phyloP scores from a whole-genome alignment of 2,113 vertebrate genomes.

The Hystrix brachyura region DNA sequence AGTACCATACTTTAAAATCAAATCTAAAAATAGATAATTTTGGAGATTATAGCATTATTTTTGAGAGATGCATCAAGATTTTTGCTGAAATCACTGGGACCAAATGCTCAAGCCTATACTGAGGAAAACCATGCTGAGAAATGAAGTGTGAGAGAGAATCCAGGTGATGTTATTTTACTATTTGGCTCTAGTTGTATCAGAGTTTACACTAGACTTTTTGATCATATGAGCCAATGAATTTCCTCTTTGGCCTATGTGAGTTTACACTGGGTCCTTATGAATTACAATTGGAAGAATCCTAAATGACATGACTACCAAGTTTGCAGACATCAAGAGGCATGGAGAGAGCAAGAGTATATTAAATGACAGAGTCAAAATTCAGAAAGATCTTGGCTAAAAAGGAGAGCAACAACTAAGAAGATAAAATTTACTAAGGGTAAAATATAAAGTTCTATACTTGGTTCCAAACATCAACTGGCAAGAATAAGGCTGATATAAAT shows the following conservation, averaged over 20 bases:
- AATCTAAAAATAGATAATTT: conserved; percentile 54
- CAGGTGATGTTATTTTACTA: not conserved
- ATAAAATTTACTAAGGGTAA: not conserved
- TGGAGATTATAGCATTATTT: not conserved
- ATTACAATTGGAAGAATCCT: not conserved
- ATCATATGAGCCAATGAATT: conserved; percentile 1
- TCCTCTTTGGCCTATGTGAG: not conserved
- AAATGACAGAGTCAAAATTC: conserved; percentile 42
- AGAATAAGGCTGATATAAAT: not conserved
- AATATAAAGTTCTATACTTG: not conserved
- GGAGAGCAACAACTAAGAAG: not conserved
- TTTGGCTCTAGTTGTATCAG: not conserved
- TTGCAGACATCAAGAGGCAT: not conserved
- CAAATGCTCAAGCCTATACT: not conserved
- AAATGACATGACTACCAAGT: conserved; percentile 4
- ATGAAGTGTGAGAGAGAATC: not conserved
- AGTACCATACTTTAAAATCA: conserved; percentile 7
- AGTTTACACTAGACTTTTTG: conserved; percentile 1
- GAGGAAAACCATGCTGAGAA: not conserved
- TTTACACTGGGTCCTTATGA: conserved; percentile 23
- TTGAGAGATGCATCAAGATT: not conserved
- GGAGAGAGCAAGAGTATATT: not conserved
- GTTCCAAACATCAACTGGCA: not conserved
- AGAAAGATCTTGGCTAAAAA: conserved; percentile 14
- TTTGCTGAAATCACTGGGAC: not conserved